Base-by-base conservation (phyloP, 2,797 vertebrate genomes). In the Paramormyrops hopkinsi region DNA sequence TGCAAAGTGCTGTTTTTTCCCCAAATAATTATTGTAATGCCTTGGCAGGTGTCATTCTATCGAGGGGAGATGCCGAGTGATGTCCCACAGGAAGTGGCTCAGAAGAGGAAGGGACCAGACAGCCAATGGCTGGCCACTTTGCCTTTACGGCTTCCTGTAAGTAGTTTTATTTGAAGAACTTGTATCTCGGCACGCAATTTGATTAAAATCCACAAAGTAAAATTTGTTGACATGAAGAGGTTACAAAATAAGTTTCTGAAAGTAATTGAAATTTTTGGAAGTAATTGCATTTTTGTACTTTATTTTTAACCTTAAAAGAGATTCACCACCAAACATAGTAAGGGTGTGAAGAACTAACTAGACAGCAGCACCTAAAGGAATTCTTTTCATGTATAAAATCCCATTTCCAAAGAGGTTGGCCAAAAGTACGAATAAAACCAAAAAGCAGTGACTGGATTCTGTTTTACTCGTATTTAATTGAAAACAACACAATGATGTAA, bases 21-120 rank as follows among this genome's bases (percentile, higher is more conserved):
- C 8, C 46, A 25, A 33, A 25, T 37, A 17, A 17, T 53, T 37
- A 33, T 54, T 22, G 19, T 76, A 19, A 56, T 25, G 84, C 54
- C 19, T 50, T 89, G 91, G 2, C 92, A 99, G 99, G 99, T 99
- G 89, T 99, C 99, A 2, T 99, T 99, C 93, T 99, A 99, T 91
- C 95, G 98, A 93, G 98, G 97, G 0, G 95, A 96, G 19, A 93
- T 97, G 93, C 97, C 98, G 0, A 90, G 90, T 19, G 93, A 92
- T 90, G 91, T 99, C 7, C 97, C 99, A 25, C 95, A 96, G 91
- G 98, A 97, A 91, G 95, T 97, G 85, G 95, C 93, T 12, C 95
- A 92, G 90, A 98, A 95, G 94, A 96, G 96, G 92, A 98, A 96
- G 94, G 97, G 96, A 29, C 90, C 91, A 0, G 96, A 98, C 65